Evolutionary conservation across 2,888 invertebrate species (phyloP), one percentile per base, ranked within the genome.

Genomic region (Microdon myrmicae): DNA sequence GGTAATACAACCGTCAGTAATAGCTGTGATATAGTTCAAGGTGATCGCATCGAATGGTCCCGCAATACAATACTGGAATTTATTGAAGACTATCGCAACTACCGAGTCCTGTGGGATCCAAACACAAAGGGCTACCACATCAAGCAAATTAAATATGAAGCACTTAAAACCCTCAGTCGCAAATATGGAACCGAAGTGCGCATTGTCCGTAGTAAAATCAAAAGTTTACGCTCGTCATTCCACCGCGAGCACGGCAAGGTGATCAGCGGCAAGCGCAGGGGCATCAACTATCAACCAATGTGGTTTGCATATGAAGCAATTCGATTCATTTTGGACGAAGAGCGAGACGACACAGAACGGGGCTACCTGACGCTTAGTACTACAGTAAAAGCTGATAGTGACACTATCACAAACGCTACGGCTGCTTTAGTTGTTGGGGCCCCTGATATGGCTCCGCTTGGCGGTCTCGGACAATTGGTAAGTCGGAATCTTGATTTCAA

Each of bases 241-340:
- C 77, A 77, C 55, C 74, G 77, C 13, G 77, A 77, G 41, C 77
- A 77, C 37, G 78, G 78, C 53, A 77, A 77, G 71, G 77, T 77
- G 68, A 69, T 77, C 23, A 78, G 71, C 47, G 76, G 77, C 19
- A 72, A 75, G 67, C 73, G 67, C 39, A 75, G 76, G 34, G 78
- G 78, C 16, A 71, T 78, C 3, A 73, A 71, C 60, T 77, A 77
- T 70, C 77, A 77, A 68, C 77, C 77, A 64, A 77, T 78, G 78
- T 77, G 77, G 77, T 77, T 78, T 69, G 77, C 78, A 69, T 77
- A 77, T 64, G 78, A 77, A 70, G 76, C 78, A 58, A 77, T 77
- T 67, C 74, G 77, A 4, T 77, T 77, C 41, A 78, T 77, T 59
- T 60, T 77, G 14, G 77, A 77, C 25, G 77, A 76, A 2, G 78